Percentiles rank a stretch among this genome's conserved stretches.
Conservation (phyloP, 2,113 vertebrate species). For the Penelope pileata region DNA sequence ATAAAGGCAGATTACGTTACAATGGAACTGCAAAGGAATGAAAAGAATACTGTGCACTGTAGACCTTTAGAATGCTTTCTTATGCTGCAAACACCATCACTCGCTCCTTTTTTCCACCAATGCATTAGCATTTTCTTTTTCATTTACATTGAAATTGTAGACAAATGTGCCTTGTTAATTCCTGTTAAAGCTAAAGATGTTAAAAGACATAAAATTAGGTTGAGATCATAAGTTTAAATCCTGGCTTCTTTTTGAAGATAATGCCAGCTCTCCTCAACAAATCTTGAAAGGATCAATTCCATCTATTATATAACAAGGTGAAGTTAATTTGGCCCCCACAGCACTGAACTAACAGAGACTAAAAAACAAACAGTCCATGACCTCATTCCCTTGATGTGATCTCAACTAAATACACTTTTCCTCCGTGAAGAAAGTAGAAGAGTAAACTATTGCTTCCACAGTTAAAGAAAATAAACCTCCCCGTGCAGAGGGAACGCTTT, state of each 20-base stretch:
- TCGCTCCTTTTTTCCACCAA: not conserved
- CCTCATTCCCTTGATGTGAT: slow-evolving; percentile 63
- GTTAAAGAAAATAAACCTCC: slow-evolving; percentile 59
- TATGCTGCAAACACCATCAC: not conserved
- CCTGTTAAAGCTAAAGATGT: not conserved
- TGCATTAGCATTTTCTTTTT: slow-evolving; percentile 18
- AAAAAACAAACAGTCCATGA: slow-evolving; percentile 60
- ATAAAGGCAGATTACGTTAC: not conserved
- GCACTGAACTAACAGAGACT: slow-evolving; percentile 45
- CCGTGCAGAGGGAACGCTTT: not conserved
- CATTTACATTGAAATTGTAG: not conserved
- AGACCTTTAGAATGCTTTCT: not conserved
- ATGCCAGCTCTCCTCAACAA: slow-evolving; percentile 10
- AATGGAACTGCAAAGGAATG: not conserved
- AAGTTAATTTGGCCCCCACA: slow-evolving; percentile 53
- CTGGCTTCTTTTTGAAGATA: slow-evolving; percentile 35
- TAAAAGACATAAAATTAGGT: slow-evolving; percentile 4
- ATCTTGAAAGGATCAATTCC: slow-evolving; percentile 47
- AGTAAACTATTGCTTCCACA: slow-evolving; percentile 17
- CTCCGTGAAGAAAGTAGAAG: not conserved
- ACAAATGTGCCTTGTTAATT: not conserved
- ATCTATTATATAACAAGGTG: slow-evolving; percentile 37
- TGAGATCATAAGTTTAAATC: slow-evolving; percentile 54
- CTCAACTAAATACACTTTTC: slow-evolving; percentile 49
- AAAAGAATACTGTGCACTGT: not conserved